Evolutionary conservation across 2,797 vertebrate species (phyloP).

Genomic region (Sorex maritimensis): DNA sequence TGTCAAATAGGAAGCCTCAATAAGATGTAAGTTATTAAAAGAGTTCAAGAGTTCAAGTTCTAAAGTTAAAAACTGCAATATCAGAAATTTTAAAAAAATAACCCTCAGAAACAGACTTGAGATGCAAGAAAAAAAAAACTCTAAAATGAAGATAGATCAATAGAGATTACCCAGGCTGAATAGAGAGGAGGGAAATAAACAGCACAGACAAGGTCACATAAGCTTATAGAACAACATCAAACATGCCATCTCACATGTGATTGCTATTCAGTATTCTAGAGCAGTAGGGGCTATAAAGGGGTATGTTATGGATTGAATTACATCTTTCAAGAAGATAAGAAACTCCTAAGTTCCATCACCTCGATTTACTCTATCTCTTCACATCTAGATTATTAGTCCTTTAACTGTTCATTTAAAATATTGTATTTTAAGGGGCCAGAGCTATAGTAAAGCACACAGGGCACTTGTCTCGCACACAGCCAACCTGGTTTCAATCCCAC

Average conservation of each 20-base stretch:
- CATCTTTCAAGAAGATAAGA: not conserved
- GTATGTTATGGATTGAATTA: not conserved
- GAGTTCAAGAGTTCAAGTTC: not conserved
- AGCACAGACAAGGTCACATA: conserved; percentile 11
- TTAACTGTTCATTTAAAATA: no score
- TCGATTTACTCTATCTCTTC: no score
- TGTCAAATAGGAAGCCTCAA: not conserved
- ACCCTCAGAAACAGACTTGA: not conserved
- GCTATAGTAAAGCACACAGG: no score
- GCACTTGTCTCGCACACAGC: no score
- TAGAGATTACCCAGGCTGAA: conserved; percentile 25
- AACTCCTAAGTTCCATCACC: not conserved
- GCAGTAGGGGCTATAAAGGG: not conserved
- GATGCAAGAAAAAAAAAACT: not conserved
- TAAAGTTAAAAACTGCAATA: conserved; percentile 1
- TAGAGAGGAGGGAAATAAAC: not conserved
- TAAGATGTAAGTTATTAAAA: conserved; percentile 11
- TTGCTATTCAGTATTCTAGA: not conserved
- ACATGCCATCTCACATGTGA: not conserved
- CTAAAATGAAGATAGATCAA: not conserved
- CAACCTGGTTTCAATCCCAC: no score
- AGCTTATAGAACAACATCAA: not conserved
- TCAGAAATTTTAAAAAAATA: not conserved
- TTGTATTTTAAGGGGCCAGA: no score
- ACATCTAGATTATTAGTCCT: no score